These are phyloP conservation scores for Syngnathus acus DNA, from an alignment of 2,797 vertebrate species.

Conservation along the genomic window DNA sequence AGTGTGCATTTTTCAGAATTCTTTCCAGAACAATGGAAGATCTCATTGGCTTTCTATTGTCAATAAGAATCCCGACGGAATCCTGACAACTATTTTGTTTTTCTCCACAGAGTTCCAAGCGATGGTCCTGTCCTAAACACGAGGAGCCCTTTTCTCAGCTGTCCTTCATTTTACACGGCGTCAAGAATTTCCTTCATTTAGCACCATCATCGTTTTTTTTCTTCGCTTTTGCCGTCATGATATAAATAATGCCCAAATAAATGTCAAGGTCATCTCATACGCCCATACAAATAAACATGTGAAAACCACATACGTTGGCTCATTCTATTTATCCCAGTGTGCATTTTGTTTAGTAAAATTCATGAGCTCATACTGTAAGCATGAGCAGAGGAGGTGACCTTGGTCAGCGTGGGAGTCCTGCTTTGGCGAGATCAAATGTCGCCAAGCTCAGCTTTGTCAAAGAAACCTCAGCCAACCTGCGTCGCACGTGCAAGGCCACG, in stretches of 20 bases:
- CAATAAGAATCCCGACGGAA: no score
- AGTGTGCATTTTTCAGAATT: no score
- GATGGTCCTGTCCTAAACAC: slow-evolving; percentile 82
- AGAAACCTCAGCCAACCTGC: slow-evolving; percentile 40
- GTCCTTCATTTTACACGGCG: slow-evolving; percentile 18
- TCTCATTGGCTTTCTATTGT: no score
- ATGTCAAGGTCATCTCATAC: slow-evolving; percentile 49
- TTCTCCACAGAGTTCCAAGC: slow-evolving; percentile 84
- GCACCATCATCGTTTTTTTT: slow-evolving; percentile 22
- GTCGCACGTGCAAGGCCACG: neutral
- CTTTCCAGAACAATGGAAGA: no score
- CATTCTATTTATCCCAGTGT: neutral
- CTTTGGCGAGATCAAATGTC: slow-evolving; percentile 50
- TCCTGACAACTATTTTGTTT: neutral
- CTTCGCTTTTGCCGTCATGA: neutral
- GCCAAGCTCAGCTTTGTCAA: slow-evolving; percentile 61
- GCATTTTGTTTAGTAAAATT: neutral
- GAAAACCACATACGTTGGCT: slow-evolving; percentile 31
- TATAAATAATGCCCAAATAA: slow-evolving; percentile 17
- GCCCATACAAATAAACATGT: slow-evolving; percentile 59
- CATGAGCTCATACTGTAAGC: no score
- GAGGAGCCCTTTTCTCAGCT: neutral
- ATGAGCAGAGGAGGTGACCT: slow-evolving; percentile 44
- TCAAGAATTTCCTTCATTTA: slow-evolving; percentile 36
- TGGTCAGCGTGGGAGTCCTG: slow-evolving; percentile 50